phyloP scores from a whole-genome alignment of 37 sponge, comb jelly and placozoan species.

The Crambe crambe region DNA sequence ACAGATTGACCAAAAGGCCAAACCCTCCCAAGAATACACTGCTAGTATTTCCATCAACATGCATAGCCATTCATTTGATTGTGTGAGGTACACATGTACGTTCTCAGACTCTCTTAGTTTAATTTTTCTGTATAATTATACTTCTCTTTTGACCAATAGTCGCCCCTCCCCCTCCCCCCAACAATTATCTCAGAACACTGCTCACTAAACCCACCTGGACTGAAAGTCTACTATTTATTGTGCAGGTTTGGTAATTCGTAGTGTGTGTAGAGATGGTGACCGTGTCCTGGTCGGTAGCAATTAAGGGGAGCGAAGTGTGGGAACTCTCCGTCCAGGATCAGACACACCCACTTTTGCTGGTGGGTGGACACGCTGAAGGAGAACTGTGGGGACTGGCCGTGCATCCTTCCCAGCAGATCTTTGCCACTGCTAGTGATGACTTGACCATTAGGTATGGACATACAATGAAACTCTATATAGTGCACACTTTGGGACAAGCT shows the following conservation, averaged over 20 bases:
- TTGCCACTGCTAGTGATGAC: constrained; percentile 95
- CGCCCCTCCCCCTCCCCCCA: background rate
- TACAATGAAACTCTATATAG: too few species aligned
- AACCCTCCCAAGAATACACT: too few species aligned
- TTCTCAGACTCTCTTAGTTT: background rate
- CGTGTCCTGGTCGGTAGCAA: constrained; percentile 86
- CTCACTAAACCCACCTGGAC: too few species aligned
- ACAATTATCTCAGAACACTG: background rate
- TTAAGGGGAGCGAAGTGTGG: constrained; percentile 88
- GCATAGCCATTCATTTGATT: too few species aligned
- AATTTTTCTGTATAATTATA: too few species aligned
- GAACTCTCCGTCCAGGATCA: constrained; percentile 67
- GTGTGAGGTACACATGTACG: background rate
- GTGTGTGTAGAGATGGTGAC: constrained; percentile 83
- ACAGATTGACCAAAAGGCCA: too few species aligned
- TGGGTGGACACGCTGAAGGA: constrained; percentile 91
- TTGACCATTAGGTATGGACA: constrained; percentile 54
- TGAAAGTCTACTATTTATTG: too few species aligned
- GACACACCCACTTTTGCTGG: constrained; percentile 62
- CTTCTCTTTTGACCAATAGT: too few species aligned
- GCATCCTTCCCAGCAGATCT: constrained; percentile 69
- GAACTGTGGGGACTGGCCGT: constrained; percentile 95
- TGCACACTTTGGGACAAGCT: too few species aligned
- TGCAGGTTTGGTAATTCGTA: constrained; percentile 71
- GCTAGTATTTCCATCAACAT: too few species aligned